phyloP scores from a whole-genome alignment of 2,113 vertebrate genomes.

The Phalacrocorax aristotelis region DNA sequence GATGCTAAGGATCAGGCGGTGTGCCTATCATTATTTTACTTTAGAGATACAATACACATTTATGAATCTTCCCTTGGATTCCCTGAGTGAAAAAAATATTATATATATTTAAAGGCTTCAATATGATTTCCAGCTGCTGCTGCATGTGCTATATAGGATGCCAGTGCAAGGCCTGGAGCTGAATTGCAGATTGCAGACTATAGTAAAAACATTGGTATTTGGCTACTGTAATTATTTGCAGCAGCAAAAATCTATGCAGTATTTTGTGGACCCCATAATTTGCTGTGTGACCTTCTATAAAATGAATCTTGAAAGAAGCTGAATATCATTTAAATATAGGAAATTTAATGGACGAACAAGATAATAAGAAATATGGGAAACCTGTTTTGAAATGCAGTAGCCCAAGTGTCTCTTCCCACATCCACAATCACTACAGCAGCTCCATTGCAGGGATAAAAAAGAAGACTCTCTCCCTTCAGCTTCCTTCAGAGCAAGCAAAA shows the following conservation, averaged over 20 bases:
- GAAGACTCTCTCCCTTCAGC: background rate
- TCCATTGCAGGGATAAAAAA: background rate
- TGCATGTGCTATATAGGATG: background rate
- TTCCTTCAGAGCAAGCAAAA: background rate
- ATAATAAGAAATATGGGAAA: background rate
- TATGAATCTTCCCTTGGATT: background rate
- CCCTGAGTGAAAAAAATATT: background rate
- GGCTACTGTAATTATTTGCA: background rate
- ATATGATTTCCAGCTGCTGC: background rate
- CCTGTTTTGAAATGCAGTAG: background rate
- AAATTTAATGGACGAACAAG: background rate
- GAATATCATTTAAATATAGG: background rate
- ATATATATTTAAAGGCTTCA: background rate
- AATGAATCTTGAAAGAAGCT: background rate
- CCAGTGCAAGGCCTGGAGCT: background rate
- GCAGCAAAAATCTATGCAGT: background rate
- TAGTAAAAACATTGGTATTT: background rate
- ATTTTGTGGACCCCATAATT: background rate
- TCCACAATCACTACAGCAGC: background rate
- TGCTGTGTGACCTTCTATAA: background rate
- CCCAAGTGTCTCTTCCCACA: background rate
- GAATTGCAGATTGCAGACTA: background rate
- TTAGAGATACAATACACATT: background rate
- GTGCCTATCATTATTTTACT: rapidly evolving
- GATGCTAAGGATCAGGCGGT: background rate